Evolutionary conservation across 2,113 vertebrate species (phyloP).

Genomic region (Galemys pyrenaicus): DNA sequence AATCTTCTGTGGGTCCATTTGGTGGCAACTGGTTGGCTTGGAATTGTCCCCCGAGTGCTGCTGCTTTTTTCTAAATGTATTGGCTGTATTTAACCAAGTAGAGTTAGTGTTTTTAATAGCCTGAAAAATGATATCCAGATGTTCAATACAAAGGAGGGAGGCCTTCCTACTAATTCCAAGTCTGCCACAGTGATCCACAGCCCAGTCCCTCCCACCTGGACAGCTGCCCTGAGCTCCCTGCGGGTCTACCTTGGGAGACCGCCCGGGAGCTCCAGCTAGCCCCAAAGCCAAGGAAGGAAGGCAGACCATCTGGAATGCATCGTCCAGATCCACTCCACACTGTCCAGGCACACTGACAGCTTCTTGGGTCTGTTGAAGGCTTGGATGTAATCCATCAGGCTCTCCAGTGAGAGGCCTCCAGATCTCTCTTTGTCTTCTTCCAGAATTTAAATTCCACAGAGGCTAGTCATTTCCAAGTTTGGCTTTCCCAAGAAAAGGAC

Average conservation of each 20-base stretch:
- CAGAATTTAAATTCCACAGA: conserved; percentile 62
- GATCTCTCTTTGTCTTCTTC: conserved; percentile 63
- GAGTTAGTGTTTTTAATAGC: conserved; percentile 73
- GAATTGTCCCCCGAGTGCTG: conserved; percentile 25
- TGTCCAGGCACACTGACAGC: conserved; percentile 72
- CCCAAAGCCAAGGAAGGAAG: conserved; percentile 61
- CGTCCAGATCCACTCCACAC: conserved; percentile 18
- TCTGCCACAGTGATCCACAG: conserved; percentile 41
- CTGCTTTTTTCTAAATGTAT: not conserved
- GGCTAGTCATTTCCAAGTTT: conserved; percentile 71
- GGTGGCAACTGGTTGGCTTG: conserved; percentile 42
- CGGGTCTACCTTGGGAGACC: conserved; percentile 71
- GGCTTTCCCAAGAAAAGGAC: conserved; percentile 49
- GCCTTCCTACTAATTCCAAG: conserved; percentile 29
- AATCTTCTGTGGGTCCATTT: conserved; percentile 35
- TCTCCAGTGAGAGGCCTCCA: conserved; percentile 61
- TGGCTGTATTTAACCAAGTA: conserved; percentile 64
- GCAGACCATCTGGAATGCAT: conserved; percentile 74
- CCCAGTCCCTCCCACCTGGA: conserved; percentile 62
- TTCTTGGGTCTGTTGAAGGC: conserved; percentile 50
- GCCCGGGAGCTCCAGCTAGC: conserved; percentile 71
- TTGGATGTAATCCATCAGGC: conserved; percentile 61
- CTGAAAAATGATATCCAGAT: conserved; percentile 79
- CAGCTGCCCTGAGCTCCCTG: conserved; percentile 55
- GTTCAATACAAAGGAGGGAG: conserved; percentile 58